phyloP scores from a whole-genome alignment of 2,888 invertebrate species.

The Opisthograptis luteolata region DNA sequence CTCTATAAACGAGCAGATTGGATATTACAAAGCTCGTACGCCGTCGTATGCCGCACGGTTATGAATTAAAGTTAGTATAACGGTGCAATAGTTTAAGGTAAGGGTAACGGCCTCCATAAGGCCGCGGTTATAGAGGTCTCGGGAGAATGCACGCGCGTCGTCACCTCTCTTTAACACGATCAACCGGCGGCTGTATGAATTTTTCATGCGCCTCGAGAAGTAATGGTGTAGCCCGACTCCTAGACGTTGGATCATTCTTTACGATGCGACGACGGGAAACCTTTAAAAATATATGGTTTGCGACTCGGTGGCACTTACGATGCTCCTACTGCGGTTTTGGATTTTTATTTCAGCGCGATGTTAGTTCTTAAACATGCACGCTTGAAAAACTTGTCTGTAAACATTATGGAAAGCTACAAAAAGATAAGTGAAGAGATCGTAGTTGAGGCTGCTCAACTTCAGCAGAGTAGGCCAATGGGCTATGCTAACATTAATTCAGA shows the following conservation, averaged over 20 bases:
- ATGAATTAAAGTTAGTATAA: conserved; percentile 20
- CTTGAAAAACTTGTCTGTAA: neutral
- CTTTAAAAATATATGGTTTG: conserved; percentile 73
- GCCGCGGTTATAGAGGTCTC: conserved; percentile 62
- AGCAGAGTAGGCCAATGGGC: too few relatives aligned
- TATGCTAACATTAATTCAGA: too few relatives aligned
- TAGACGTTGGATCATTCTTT: conserved; percentile 82
- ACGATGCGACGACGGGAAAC: conserved; percentile 75
- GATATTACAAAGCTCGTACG: conserved; percentile 12
- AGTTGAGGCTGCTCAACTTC: too few relatives aligned
- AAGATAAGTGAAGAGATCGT: too few relatives aligned
- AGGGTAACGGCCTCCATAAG: conserved; percentile 36
- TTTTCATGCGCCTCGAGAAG: conserved; percentile 78
- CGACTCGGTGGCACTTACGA: conserved; percentile 28
- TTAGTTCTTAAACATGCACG: neutral
- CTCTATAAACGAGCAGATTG: conserved; percentile 13
- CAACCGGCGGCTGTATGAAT: conserved; percentile 75
- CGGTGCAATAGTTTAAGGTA: conserved; percentile 36
- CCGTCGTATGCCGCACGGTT: conserved; percentile 8
- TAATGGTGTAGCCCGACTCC: conserved; percentile 77
- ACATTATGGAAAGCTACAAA: too few relatives aligned
- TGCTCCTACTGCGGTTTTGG: conserved; percentile 28
- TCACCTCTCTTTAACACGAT: conserved; percentile 67
- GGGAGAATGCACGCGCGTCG: conserved; percentile 64
- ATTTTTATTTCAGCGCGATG: conserved; percentile 10